phyloP scores from a whole-genome alignment of 2,797 vertebrate species.

The Champsocephalus esox region DNA sequence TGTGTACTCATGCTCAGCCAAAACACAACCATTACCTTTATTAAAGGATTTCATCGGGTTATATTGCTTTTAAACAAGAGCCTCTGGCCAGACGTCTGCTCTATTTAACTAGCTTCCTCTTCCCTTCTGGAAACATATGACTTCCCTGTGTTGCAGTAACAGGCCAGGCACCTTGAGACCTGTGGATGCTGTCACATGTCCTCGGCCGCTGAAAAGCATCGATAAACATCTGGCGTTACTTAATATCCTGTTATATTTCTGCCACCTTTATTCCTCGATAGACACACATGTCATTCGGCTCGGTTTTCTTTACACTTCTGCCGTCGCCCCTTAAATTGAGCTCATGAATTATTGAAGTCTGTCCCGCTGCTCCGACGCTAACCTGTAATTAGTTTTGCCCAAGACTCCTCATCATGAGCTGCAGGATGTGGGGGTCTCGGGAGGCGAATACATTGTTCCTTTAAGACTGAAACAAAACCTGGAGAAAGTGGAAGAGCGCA shows the following conservation, averaged over 20 bases:
- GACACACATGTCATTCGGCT: slow-evolving; percentile 26
- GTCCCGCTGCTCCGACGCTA: slow-evolving; percentile 57
- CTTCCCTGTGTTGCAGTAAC: background rate
- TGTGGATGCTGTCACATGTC: slow-evolving; percentile 30
- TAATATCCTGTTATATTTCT: slow-evolving; percentile 28
- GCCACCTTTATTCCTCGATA: background rate
- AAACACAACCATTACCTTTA: slow-evolving; percentile 22
- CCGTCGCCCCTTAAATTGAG: slow-evolving; percentile 55
- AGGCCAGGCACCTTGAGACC: background rate
- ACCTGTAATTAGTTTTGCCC: slow-evolving; percentile 77
- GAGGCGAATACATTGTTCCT: slow-evolving; percentile 49
- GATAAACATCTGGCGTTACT: slow-evolving; percentile 26
- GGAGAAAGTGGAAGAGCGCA: slow-evolving; percentile 28
- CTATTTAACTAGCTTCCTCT: background rate
- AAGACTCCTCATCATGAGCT: slow-evolving; percentile 58
- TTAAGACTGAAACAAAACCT: slow-evolving; percentile 57
- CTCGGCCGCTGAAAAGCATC: background rate
- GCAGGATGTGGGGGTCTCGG: background rate
- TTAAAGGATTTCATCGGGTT: slow-evolving; percentile 6
- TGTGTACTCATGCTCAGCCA: background rate
- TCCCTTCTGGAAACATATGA: background rate
- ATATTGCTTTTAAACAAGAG: background rate
- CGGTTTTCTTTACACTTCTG: slow-evolving; percentile 32
- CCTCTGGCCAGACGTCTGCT: slow-evolving; percentile 16
- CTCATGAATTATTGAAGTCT: slow-evolving; percentile 74